These are phyloP conservation scores for Arrhamphus sclerolepis DNA, from an alignment of 2,797 vertebrate species.

Conservation along the genomic window DNA sequence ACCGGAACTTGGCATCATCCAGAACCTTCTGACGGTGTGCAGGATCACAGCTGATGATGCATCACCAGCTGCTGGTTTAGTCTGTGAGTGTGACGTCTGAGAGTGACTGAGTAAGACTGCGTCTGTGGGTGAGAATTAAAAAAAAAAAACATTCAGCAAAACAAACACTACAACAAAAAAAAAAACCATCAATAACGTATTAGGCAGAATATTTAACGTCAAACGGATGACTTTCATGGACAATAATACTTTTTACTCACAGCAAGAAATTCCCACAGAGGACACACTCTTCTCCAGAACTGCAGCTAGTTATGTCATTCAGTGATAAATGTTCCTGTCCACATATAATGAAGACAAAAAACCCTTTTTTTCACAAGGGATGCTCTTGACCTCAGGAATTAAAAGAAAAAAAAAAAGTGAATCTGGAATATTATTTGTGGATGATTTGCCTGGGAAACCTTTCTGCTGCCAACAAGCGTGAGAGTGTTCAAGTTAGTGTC, in stretches of 20 bases:
- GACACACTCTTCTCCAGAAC: constrained; percentile 1
- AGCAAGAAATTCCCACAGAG: constrained; percentile 28
- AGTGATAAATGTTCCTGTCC: constrained; percentile 24
- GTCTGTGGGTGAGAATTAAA: too few species aligned
- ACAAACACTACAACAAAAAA: too few species aligned
- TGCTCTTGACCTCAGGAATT: too few species aligned
- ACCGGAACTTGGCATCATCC: constrained; percentile 34
- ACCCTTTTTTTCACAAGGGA: too few species aligned
- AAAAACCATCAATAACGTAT: neutral
- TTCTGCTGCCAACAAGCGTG: too few species aligned
- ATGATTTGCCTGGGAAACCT: too few species aligned
- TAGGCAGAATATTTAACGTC: constrained; percentile 30
- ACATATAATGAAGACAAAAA: too few species aligned
- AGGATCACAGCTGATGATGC: constrained; percentile 9
- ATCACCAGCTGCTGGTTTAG: constrained; percentile 1
- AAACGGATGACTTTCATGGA: neutral
- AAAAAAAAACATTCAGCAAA: too few species aligned
- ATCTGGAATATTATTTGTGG: too few species aligned
- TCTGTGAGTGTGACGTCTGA: constrained; percentile 4
- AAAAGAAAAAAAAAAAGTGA: too few species aligned
- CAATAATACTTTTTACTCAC: constrained; percentile 28
- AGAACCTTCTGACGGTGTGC: constrained; percentile 29
- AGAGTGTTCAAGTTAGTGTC: too few species aligned
- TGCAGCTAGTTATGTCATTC: neutral
- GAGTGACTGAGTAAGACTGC: neutral